These are phyloP conservation scores for Buathra laborator DNA, from an alignment of 2,888 invertebrate species.

Conservation along the genomic window DNA sequence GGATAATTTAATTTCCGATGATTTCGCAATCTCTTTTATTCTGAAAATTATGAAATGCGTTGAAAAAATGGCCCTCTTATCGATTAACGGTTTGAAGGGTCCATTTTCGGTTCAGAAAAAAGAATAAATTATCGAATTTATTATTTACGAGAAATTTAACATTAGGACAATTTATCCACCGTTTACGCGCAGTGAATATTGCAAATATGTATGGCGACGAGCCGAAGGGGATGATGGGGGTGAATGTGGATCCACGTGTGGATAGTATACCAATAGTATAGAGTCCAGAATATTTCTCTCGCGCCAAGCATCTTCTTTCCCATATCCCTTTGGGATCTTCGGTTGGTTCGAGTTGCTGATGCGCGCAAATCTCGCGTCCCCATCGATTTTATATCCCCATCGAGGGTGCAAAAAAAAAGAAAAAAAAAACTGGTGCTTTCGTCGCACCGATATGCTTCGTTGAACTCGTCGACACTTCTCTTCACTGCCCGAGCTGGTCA, in stretches of 20 bases:
- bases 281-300: slow-evolving; percentile 12
- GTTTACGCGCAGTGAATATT: neutral
- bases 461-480: slow-evolving; percentile 35
- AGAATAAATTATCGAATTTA: too few species aligned
- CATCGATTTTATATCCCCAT: slow-evolving; percentile 40
- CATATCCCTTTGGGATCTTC: neutral
- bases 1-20: too few species aligned
- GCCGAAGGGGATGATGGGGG: neutral
- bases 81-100: too few species aligned
- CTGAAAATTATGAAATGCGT: too few species aligned
- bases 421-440: neutral
- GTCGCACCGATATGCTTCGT: slow-evolving; percentile 25
- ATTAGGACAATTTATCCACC: neutral
- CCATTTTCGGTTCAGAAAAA: too few species aligned
- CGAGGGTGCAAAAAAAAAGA: slow-evolving; percentile 22
- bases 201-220: neutral
- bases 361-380: slow-evolving; percentile 19
- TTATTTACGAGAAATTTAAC: too few species aligned
- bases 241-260: neutral
- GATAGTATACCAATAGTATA: neutral
- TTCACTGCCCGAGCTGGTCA: slow-evolving; percentile 26
- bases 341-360: slow-evolving; percentile 32
- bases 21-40: too few species aligned
- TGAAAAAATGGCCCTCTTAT: too few species aligned
- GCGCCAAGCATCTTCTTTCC: slow-evolving; percentile 12